Evolutionary conservation across 2,113 vertebrate species (phyloP).

Genomic region (Peromyscus californicus): DNA sequence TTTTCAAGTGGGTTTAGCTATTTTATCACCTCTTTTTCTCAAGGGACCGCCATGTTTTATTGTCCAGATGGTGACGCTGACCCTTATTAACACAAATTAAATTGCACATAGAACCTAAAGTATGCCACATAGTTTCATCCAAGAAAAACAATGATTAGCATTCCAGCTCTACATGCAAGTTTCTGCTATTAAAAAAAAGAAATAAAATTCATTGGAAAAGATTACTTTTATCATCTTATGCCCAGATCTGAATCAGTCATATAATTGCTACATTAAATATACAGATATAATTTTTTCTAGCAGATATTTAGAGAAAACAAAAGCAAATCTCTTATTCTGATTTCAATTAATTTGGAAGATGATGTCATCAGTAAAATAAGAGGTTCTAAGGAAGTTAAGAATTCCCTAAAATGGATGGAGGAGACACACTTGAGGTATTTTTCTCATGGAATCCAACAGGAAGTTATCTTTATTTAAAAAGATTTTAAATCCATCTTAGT

Average conservation of each 20-base stretch:
- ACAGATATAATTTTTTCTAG: slow-evolving; percentile 21
- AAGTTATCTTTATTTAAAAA: slow-evolving; percentile 15
- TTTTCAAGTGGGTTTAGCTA: slow-evolving; percentile 11
- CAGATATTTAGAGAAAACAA: slow-evolving; percentile 7
- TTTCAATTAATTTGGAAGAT: slow-evolving; percentile 17
- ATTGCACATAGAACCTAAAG: slow-evolving; percentile 35
- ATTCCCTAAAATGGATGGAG: not conserved
- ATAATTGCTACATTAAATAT: not conserved
- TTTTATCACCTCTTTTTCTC: slow-evolving; percentile 37
- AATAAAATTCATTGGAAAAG: slow-evolving; percentile 37
- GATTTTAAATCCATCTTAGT: not conserved
- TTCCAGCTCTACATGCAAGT: not conserved
- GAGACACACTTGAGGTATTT: slow-evolving; percentile 25
- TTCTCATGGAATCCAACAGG: slow-evolving; percentile 13
- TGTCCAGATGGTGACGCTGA: slow-evolving; percentile 64
- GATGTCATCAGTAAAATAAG: not conserved
- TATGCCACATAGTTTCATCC: not conserved
- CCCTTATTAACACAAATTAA: slow-evolving; percentile 77
- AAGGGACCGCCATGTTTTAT: slow-evolving; percentile 16
- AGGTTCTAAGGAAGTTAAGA: not conserved
- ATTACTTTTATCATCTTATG: not conserved
- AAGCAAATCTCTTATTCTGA: not conserved
- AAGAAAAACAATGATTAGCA: slow-evolving; percentile 54
- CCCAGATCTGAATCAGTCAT: not conserved
- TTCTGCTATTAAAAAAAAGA: not conserved